Conservation (phyloP, 2,113 vertebrate species). For the Ptyas mucosa region DNA sequence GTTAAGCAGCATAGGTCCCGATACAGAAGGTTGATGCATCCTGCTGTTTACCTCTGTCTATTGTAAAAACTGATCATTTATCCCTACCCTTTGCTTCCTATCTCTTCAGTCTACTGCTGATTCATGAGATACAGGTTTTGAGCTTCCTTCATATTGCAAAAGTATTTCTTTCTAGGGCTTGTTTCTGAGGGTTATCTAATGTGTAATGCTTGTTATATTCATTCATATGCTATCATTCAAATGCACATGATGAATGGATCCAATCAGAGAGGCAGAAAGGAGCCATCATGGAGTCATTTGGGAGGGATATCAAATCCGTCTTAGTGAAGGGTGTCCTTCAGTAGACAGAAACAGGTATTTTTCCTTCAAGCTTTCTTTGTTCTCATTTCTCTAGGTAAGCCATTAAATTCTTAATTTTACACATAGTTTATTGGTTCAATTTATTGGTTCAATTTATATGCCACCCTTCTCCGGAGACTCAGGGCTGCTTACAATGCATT, state of each 20-base stretch:
- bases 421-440: too few species aligned
- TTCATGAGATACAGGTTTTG: slow-evolving; percentile 12
- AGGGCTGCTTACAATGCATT: too few species aligned
- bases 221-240: neutral
- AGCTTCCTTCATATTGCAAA: neutral
- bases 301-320: neutral
- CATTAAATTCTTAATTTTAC: neutral
- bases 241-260: neutral
- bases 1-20: slow-evolving; percentile 9
- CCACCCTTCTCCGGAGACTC: too few species aligned
- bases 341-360: neutral
- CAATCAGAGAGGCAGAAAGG: neutral
- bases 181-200: neutral
- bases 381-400: neutral
- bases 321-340: neutral
- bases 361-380: neutral
- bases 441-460: too few species aligned
- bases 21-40: slow-evolving; percentile 9
- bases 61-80: slow-evolving; percentile 12
- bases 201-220: neutral
- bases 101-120: slow-evolving; percentile 8
- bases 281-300: neutral
- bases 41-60: slow-evolving; percentile 26
- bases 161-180: neutral
- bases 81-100: slow-evolving; percentile 12